These are phyloP conservation scores for Aurelia aurita complex sp. Pacific DNA, from an alignment of 30 jellyfish, hydroid and myxozoan genomes.

Conservation along the genomic window DNA sequence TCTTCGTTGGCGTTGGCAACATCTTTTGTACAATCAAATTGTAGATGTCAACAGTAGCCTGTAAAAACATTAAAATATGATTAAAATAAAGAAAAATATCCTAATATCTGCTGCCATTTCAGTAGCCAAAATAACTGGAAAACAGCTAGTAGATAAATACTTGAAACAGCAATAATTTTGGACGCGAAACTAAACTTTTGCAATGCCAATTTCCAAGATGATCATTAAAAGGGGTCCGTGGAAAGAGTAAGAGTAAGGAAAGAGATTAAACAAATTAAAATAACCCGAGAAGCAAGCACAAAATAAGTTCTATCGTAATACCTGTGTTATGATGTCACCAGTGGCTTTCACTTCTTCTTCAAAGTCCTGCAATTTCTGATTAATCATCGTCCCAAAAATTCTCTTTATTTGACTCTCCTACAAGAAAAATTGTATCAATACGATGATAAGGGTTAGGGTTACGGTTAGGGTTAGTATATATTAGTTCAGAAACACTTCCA, in stretches of 20 bases:
- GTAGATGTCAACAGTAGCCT: conserved; percentile 97
- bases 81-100: neutral
- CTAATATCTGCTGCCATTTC: too few relatives aligned
- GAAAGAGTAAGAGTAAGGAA: too few relatives aligned
- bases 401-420: conserved; percentile 97
- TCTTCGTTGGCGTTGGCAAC: conserved; percentile 98
- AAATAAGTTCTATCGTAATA: neutral
- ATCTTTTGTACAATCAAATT: conserved; percentile 88
- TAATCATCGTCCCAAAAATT: conserved; percentile 94
- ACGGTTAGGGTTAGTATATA: too few relatives aligned
- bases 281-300: neutral
- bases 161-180: neutral
- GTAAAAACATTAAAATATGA: neutral
- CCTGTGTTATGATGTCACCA: conserved; percentile 96
- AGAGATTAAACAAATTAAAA: too few relatives aligned
- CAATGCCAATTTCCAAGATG: too few relatives aligned
- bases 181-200: too few relatives aligned
- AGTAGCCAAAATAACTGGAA: neutral
- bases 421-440: neutral
- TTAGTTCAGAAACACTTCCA: too few relatives aligned
- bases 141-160: neutral
- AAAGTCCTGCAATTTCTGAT: conserved; percentile 92
- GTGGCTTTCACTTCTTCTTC: conserved; percentile 99
- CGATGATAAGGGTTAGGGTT: neutral
- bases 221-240: too few relatives aligned